Conservation (phyloP, 1,140 invertebrate species). For the Pollicipes pollicipes region DNA sequence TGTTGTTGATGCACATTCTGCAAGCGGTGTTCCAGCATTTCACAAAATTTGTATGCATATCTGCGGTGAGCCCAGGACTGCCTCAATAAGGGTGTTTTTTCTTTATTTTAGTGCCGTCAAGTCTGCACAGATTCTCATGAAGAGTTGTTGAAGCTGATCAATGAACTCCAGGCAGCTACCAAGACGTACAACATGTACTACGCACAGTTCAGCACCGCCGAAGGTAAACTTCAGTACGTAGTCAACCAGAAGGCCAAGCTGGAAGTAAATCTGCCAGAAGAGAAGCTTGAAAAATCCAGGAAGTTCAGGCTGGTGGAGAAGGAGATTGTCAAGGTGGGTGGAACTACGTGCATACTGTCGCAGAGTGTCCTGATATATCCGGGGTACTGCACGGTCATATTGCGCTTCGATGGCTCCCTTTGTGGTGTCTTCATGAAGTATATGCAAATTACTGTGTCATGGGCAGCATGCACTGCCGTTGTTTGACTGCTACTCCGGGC, state of each 20-base stretch:
- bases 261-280: slow-evolving; percentile 46
- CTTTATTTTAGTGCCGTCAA: slow-evolving; percentile 53
- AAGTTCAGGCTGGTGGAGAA: slow-evolving; percentile 80
- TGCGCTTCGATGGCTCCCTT: too few relatives aligned
- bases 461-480: neutral
- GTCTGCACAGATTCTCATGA: slow-evolving; percentile 82
- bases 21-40: too few relatives aligned
- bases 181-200: slow-evolving; percentile 70
- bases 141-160: slow-evolving; percentile 74
- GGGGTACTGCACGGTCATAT: too few relatives aligned
- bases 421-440: too few relatives aligned
- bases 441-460: too few relatives aligned
- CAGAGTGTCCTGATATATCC: neutral
- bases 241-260: slow-evolving; percentile 56
- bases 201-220: slow-evolving; percentile 62
- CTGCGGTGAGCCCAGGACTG: too few relatives aligned
- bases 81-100: neutral
- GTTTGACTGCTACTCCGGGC: neutral
- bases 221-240: slow-evolving; percentile 62
- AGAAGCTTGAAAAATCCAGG: slow-evolving; percentile 56
- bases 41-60: too few relatives aligned
- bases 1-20: too few relatives aligned
- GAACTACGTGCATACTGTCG: too few relatives aligned
- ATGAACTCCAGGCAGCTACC: slow-evolving; percentile 83
- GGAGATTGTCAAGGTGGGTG: slow-evolving; percentile 69